phyloP scores from a whole-genome alignment of 2,888 invertebrate genomes.

The Archips xylosteana region DNA sequence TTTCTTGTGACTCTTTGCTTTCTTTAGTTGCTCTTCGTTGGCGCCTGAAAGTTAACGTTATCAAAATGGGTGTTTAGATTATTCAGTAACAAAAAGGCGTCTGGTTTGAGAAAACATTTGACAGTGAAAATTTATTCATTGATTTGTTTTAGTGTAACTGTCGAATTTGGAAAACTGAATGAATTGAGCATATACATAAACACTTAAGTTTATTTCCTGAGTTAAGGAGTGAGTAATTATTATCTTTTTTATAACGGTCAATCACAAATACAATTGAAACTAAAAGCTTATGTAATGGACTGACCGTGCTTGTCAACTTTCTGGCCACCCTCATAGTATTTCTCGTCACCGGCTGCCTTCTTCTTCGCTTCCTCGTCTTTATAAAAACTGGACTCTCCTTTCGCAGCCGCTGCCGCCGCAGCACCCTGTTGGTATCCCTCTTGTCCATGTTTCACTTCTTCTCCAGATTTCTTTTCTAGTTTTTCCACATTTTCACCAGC shows the following conservation, averaged over 20 bases:
- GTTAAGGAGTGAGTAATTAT: background rate
- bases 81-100: background rate
- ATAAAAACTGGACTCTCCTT: slow-evolving; percentile 80
- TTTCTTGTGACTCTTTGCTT: slow-evolving; percentile 86
- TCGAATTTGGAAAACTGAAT: background rate
- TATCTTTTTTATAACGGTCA: background rate
- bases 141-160: too few species aligned
- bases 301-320: slow-evolving; percentile 85
- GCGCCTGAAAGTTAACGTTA: slow-evolving; percentile 63
- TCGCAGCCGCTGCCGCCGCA: slow-evolving; percentile 83
- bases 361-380: slow-evolving; percentile 86
- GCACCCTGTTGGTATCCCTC: slow-evolving; percentile 85
- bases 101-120: background rate
- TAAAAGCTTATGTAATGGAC: slow-evolving; percentile 14
- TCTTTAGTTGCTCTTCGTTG: slow-evolving; percentile 83
- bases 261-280: background rate
- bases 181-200: too few species aligned
- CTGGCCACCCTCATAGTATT: slow-evolving; percentile 85
- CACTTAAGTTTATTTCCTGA: too few species aligned
- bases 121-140: too few species aligned
- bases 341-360: slow-evolving; percentile 86
- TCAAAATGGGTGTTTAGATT: background rate
- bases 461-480: slow-evolving; percentile 83
- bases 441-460: slow-evolving; percentile 83
- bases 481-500: slow-evolving; percentile 85